These are phyloP conservation scores for Antennarius maculatus DNA, from an alignment of 2,797 vertebrate species.

Conservation along the genomic window DNA sequence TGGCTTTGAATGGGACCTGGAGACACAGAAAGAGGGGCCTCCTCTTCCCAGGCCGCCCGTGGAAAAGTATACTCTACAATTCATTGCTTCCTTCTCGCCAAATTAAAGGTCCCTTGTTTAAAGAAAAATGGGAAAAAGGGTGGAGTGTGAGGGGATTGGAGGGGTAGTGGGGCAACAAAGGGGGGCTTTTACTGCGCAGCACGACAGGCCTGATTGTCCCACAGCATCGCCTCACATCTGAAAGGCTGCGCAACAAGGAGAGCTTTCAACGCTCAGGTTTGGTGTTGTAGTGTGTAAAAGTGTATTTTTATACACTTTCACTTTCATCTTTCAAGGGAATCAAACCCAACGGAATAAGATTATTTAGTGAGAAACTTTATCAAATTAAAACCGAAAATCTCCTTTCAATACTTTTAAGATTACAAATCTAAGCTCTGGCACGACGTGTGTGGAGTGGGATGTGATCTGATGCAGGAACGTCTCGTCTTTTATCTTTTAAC, in stretches of 20 bases:
- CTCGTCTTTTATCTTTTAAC: not conserved
- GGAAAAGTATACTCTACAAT: conserved; percentile 83
- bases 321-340: too few species aligned
- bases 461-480: too few species aligned
- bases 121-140: conserved; percentile 47
- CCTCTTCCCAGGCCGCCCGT: conserved; percentile 69
- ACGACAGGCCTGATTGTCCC: conserved; percentile 27
- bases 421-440: too few species aligned
- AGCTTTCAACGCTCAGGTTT: not conserved
- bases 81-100: conserved; percentile 82
- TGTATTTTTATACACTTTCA: too few species aligned
- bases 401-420: too few species aligned
- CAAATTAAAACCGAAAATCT: too few species aligned
- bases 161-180: conserved; percentile 49
- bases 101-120: conserved; percentile 84
- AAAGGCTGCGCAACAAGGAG: not conserved
- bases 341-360: too few species aligned
- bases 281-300: too few species aligned
- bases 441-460: too few species aligned
- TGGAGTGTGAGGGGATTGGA: conserved; percentile 23
- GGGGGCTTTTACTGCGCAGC: conserved; percentile 72
- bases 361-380: too few species aligned
- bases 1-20: conserved; percentile 34
- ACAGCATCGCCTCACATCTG: conserved; percentile 22
- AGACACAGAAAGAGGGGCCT: conserved; percentile 20